Conservation (phyloP, 2,888 invertebrate genomes). For the Nineta flava region DNA sequence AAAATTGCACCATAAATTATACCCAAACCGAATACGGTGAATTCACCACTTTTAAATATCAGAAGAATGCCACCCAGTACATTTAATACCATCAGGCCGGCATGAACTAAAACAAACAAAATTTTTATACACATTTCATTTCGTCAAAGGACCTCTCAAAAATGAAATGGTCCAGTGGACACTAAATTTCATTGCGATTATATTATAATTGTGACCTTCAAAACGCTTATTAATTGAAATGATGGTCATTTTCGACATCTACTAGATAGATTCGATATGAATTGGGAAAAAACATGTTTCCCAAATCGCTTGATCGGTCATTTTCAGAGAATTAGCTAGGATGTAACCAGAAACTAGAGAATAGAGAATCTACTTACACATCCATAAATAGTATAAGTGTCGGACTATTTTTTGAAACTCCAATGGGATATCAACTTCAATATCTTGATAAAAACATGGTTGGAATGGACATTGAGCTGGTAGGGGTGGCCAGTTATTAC, state of each 20-base stretch:
- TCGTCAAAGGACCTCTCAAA: not conserved
- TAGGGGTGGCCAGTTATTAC: constrained; percentile 98
- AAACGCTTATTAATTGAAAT: too few species aligned
- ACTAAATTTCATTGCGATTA: too few species aligned
- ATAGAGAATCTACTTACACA: constrained; percentile 61
- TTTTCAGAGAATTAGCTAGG: too few species aligned
- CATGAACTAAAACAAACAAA: constrained; percentile 59
- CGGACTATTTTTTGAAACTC: constrained; percentile 96
- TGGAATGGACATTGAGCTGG: constrained; percentile 85
- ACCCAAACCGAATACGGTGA: constrained; percentile 70
- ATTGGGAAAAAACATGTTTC: too few species aligned
- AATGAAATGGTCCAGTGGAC: too few species aligned
- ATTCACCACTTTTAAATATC: constrained; percentile 41
- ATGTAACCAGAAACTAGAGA: too few species aligned
- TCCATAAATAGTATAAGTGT: constrained; percentile 90
- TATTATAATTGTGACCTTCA: too few species aligned
- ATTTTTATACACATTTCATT: not conserved
- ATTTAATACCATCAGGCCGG: constrained; percentile 69
- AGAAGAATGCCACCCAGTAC: constrained; percentile 71
- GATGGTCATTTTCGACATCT: too few species aligned
- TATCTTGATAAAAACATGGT: constrained; percentile 99
- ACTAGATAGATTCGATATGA: too few species aligned
- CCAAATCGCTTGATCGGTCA: too few species aligned
- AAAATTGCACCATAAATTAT: constrained; percentile 80
- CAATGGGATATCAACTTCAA: constrained; percentile 93